Conservation (phyloP, 2,888 invertebrate genomes). For the Xanthostigma xanthostigma region DNA sequence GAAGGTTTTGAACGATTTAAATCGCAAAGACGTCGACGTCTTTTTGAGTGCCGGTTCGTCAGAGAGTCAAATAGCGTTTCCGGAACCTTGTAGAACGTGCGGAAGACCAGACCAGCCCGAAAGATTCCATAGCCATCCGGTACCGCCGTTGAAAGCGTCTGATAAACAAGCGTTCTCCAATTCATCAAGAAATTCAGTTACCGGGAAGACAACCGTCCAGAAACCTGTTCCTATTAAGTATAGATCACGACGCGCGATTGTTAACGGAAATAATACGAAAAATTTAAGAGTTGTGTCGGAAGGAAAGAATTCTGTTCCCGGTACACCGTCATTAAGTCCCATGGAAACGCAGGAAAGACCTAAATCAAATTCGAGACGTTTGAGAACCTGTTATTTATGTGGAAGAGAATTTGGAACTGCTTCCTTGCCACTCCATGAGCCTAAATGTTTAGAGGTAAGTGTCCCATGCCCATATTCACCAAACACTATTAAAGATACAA, state of each 20-base stretch:
- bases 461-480: too few relatives aligned
- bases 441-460: slow-evolving; percentile 44
- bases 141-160: slow-evolving; percentile 15
- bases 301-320: too few relatives aligned
- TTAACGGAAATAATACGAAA: slow-evolving; percentile 1
- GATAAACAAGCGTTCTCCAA: slow-evolving; percentile 8
- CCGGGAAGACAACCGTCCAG: slow-evolving; percentile 31
- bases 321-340: too few relatives aligned
- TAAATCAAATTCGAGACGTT: slow-evolving; percentile 9
- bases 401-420: slow-evolving; percentile 49
- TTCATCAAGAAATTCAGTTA: not conserved
- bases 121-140: slow-evolving; percentile 43
- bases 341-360: not conserved
- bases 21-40: too few relatives aligned
- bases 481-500: too few relatives aligned
- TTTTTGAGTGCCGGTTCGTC: not conserved
- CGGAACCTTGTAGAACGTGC: slow-evolving; percentile 47
- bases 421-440: slow-evolving; percentile 48
- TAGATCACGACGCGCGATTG: slow-evolving; percentile 18
- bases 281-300: too few relatives aligned
- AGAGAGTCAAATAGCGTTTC: slow-evolving; percentile 14
- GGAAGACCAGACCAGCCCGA: slow-evolving; percentile 53
- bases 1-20: too few relatives aligned
- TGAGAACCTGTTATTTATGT: slow-evolving; percentile 43
- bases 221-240: slow-evolving; percentile 36